Base-by-base conservation (phyloP, 2,888 invertebrate species). In the Eueremaeus valkanovi region DNA sequence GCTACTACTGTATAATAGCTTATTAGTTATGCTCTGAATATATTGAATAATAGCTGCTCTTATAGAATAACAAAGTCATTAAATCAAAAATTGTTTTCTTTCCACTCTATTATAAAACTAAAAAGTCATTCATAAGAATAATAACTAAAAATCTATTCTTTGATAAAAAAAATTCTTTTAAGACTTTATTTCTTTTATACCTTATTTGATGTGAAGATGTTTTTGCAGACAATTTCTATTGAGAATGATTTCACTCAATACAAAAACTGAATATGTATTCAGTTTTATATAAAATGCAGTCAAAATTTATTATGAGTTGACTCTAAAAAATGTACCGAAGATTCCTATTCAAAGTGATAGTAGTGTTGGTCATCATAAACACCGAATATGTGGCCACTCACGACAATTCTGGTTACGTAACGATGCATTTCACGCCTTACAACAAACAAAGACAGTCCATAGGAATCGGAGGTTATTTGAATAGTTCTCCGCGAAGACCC, bases 401-500 rank as follows among this genome's bases (percentile, higher is more conserved):
- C 18, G 11, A 40, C 36, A 9, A 36, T 3, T n/a, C 55, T 3
- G 68, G 68, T 24, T 68, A 68, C 40, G 68, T 68, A 24, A 8
- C 36, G 24, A 68, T 68, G 68, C 24, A 40, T 1, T 42, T 68
- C 40, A 68, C 40, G 2, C 68, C 68, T 6, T 68, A 68, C 13
- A n/a, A 42, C 42, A 36, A 42, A 24, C 13, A 24, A 1, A 11
- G 42, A 6, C n/a, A 68, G 13, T 21, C n/a, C 13, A 24, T 68
- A 21, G 68, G 68, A 24, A 68, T 68, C 24, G 68, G 68, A 1
- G 68, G 68, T 40, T 68, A 68, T 40, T 13, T 68, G 2, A 40
- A 42, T 24, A 21, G 68, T 40, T 40, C 40, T n/a, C 68, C 40
- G 3, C 58, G 58, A 58, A 3, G 58, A 16, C 58, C 58, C 21